A percentile compares a stretch with the other conserved stretches of the same genome.
These are phyloP conservation scores for Diarsia mendica DNA, from an alignment of 2,888 invertebrate genomes.

Conservation along the genomic window DNA sequence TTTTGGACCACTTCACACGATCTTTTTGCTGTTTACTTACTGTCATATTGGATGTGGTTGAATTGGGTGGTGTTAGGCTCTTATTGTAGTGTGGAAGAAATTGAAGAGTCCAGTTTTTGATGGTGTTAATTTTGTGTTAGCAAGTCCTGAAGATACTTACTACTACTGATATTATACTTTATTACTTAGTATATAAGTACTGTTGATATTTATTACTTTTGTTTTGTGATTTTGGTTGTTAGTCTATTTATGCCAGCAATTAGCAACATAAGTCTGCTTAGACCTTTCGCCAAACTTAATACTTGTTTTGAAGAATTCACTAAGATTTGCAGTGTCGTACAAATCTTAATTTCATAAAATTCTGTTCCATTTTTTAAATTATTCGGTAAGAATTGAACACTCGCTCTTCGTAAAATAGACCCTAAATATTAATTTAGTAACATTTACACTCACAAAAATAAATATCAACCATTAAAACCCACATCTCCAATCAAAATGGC, in stretches of 20 bases:
- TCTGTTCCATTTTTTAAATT: no score
- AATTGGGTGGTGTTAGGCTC: constrained; percentile 35
- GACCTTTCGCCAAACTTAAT: background rate
- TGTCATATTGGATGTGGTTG: constrained; percentile 59
- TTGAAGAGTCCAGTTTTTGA: background rate
- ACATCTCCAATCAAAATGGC: constrained; percentile 30
- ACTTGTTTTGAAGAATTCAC: no score
- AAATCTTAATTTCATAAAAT: no score
- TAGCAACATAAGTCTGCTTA: background rate
- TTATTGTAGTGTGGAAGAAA: background rate
- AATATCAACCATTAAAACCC: constrained; percentile 4
- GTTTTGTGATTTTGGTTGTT: background rate
- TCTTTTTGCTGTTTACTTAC: constrained; percentile 71
- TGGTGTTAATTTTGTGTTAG: background rate
- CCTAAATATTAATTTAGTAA: no score
- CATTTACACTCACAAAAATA: background rate
- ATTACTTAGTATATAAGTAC: no score
- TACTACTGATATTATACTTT: no score
- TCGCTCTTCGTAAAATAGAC: no score
- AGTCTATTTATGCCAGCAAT: background rate
- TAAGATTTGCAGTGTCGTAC: no score
- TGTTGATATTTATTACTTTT: background rate
- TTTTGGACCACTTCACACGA: constrained; percentile 75
- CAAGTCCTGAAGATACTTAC: background rate
- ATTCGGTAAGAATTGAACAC: no score